These are phyloP conservation scores for Crambe crambe DNA, from an alignment of 37 sponge, comb jelly and placozoan species.

Conservation along the genomic window DNA sequence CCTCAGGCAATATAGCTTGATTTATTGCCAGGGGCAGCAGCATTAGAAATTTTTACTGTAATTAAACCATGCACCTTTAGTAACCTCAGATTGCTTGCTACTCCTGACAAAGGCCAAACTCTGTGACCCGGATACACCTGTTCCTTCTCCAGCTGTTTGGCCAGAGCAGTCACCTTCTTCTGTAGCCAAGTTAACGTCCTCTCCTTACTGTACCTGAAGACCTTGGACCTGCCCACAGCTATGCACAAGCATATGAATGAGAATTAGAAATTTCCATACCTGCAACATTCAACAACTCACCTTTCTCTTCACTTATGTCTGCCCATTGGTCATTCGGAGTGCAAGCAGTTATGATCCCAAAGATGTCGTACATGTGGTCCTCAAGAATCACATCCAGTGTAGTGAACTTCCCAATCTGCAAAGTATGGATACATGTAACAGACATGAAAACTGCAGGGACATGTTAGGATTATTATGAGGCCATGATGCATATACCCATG, in stretches of 20 bases:
- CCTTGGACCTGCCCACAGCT: background rate
- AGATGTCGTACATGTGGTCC: conserved; percentile 9
- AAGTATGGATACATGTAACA: no score
- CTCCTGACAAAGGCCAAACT: conserved; percentile 32
- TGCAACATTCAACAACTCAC: background rate
- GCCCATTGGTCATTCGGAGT: conserved; percentile 28
- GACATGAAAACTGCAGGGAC: no score
- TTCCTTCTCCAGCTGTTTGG: conserved; percentile 33
- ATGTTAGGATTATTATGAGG: no score
- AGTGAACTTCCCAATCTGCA: conserved; percentile 48
- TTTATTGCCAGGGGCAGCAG: no score
- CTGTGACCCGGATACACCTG: conserved; percentile 50
- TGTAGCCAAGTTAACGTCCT: conserved; percentile 61
- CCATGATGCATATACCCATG: no score
- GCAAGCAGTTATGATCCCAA: background rate
- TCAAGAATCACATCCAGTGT: conserved; percentile 69
- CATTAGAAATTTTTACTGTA: no score
- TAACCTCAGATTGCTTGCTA: background rate
- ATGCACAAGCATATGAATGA: no score
- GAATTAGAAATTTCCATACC: background rate
- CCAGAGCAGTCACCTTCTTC: conserved; percentile 51
- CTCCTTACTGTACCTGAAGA: conserved; percentile 44
- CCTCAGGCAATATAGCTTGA: no score
- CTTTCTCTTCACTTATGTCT: conserved; percentile 25
- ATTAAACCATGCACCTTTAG: conserved; percentile 37